Evolutionary conservation across 2,113 vertebrate species (phyloP).

Genomic region (Tamias sibiricus): DNA sequence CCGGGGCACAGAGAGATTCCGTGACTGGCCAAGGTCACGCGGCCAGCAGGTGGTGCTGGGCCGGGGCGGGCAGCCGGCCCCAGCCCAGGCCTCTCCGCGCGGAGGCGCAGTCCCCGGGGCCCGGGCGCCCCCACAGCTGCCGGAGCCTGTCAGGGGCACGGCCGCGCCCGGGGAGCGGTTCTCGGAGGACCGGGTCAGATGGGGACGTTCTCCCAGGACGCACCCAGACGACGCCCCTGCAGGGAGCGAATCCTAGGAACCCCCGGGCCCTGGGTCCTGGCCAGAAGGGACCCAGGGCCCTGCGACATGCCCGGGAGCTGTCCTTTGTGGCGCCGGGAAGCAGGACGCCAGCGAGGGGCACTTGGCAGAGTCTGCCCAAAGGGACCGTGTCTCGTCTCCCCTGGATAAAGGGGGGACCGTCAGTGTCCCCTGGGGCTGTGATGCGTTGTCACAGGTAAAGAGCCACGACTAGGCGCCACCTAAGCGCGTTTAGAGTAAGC

Average conservation of each 20-base stretch:
- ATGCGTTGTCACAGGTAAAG: background rate
- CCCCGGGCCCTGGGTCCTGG: background rate
- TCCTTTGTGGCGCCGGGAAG: background rate
- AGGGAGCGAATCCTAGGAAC: background rate
- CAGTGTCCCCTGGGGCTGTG: background rate
- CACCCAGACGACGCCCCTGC: background rate
- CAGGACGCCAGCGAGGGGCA: background rate
- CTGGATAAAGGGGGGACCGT: background rate
- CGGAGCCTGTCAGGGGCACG: no score
- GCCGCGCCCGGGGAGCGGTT: background rate
- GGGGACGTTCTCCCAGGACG: background rate
- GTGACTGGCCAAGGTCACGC: background rate
- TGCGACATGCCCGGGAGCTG: background rate
- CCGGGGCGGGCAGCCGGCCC: background rate
- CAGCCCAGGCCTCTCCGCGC: no score
- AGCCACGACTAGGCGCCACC: background rate
- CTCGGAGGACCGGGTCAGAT: background rate
- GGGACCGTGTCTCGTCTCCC: background rate
- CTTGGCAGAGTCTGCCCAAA: background rate
- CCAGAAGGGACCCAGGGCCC: background rate
- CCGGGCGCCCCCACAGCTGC: no score
- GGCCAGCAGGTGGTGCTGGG: background rate
- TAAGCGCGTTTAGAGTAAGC: background rate
- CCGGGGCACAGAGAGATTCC: background rate
- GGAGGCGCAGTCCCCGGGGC: no score